These are phyloP conservation scores for Drosophila kanapiae DNA, from an alignment of 1,140 invertebrate genomes.

Conservation along the genomic window DNA sequence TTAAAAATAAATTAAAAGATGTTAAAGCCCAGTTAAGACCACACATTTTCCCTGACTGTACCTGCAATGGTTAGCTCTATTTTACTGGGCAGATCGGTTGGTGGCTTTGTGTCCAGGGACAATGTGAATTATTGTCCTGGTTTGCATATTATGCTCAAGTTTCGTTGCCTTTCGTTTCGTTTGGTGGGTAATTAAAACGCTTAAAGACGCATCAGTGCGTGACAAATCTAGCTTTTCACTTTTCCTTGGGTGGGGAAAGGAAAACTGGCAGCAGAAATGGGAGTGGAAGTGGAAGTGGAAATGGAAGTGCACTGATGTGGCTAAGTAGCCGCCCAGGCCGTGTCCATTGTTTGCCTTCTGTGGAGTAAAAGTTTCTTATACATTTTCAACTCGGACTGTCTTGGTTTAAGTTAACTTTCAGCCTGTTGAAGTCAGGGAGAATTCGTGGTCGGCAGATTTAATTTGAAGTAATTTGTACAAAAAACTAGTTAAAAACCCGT, in stretches of 20 bases:
- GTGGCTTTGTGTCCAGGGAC: slow-evolving; percentile 68
- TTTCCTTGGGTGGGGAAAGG: slow-evolving; percentile 49
- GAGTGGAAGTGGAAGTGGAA: slow-evolving; percentile 29
- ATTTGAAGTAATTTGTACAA: neutral
- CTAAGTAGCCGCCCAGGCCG: slow-evolving; percentile 44
- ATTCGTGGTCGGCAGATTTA: neutral
- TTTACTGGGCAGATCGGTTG: slow-evolving; percentile 32
- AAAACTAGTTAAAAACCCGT: slow-evolving; percentile 1
- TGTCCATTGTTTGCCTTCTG: slow-evolving; percentile 65
- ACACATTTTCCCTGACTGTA: slow-evolving; percentile 1
- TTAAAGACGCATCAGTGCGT: slow-evolving; percentile 84
- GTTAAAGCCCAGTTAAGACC: neutral
- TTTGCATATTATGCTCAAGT: slow-evolving; percentile 80
- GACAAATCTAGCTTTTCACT: slow-evolving; percentile 84
- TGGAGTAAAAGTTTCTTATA: slow-evolving; percentile 30
- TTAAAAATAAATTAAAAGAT: no score
- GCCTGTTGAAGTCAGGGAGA: slow-evolving; percentile 4
- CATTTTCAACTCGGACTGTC: slow-evolving; percentile 2
- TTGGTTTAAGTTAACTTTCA: slow-evolving; percentile 23
- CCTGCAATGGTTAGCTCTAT: slow-evolving; percentile 29
- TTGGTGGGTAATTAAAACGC: slow-evolving; percentile 83
- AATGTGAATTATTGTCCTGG: slow-evolving; percentile 83
- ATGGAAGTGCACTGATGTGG: slow-evolving; percentile 56
- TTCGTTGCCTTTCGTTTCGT: slow-evolving; percentile 52
- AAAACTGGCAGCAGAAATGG: slow-evolving; percentile 16